A percentile compares a stretch with the other conserved stretches of the same genome.
phyloP scores from a whole-genome alignment of 2,113 vertebrate genomes.

The Silurus meridionalis region DNA sequence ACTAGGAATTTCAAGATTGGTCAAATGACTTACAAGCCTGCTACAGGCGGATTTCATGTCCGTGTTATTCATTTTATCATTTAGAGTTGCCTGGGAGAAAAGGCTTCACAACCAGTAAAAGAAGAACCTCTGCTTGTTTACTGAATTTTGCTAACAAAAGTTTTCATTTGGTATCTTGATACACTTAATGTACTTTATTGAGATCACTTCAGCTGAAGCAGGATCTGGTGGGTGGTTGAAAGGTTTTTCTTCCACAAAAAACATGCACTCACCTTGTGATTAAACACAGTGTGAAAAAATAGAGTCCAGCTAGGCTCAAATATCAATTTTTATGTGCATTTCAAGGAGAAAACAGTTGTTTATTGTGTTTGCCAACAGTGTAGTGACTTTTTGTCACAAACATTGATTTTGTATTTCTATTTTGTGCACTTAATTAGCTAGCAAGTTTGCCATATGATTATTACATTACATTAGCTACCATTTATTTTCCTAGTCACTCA shows the following conservation, averaged over 20 bases:
- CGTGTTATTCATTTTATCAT: not conserved
- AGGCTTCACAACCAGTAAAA: not conserved
- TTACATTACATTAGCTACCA: not conserved
- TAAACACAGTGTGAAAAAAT: not conserved
- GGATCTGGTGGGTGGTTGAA: not conserved
- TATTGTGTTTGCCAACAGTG: not conserved
- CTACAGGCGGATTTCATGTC: not conserved
- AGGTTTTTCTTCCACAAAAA: not conserved
- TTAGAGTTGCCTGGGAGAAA: not conserved
- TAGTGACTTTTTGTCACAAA: not conserved
- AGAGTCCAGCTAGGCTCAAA: not conserved
- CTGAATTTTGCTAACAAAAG: not conserved
- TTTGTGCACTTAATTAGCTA: not conserved
- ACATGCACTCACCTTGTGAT: not conserved
- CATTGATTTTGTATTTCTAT: not conserved
- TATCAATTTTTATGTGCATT: not conserved
- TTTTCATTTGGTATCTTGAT: not conserved
- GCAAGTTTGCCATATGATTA: not conserved
- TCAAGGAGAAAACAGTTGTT: not conserved
- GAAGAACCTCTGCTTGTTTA: not conserved
- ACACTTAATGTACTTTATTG: not conserved
- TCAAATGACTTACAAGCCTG: not conserved
- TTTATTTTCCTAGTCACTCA: not conserved
- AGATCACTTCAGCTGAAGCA: not conserved
- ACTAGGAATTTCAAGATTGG: not conserved